A percentile compares a stretch with the other conserved stretches of the same genome.
phyloP scores from a whole-genome alignment of 2,797 vertebrate genomes.

The Neosilurus mollespiculum region DNA sequence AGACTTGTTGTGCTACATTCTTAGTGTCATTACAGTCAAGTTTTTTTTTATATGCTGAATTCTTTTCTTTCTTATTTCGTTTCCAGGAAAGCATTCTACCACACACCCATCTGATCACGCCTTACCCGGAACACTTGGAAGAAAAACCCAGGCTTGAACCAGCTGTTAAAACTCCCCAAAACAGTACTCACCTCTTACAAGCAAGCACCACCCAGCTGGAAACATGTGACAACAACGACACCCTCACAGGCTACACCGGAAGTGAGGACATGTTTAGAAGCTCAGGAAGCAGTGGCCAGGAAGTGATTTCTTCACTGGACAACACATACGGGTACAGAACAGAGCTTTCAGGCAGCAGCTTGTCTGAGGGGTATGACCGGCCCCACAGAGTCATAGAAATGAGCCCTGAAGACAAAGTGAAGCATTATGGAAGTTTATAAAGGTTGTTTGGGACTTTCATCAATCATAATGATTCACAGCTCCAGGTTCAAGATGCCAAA shows the following conservation, averaged over 20 bases:
- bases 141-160: accelerated
- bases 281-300: background rate
- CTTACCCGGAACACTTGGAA: accelerated
- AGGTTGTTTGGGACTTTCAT: background rate
- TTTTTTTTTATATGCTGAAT: background rate
- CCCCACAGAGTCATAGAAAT: conserved; percentile 11
- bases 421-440: background rate
- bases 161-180: accelerated
- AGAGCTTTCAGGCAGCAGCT: background rate
- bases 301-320: accelerated
- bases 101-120: too few species aligned
- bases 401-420: conserved; percentile 24
- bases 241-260: accelerated
- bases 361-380: conserved; percentile 32
- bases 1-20: background rate
- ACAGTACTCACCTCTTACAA: accelerated
- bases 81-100: background rate
- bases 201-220: background rate
- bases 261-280: accelerated
- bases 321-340: background rate
- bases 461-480: background rate
- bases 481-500: background rate
- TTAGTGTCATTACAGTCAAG: background rate
- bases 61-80: conserved; percentile 10
- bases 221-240: accelerated